These are phyloP conservation scores for Actias luna DNA, from an alignment of 2,888 invertebrate species.

Conservation along the genomic window DNA sequence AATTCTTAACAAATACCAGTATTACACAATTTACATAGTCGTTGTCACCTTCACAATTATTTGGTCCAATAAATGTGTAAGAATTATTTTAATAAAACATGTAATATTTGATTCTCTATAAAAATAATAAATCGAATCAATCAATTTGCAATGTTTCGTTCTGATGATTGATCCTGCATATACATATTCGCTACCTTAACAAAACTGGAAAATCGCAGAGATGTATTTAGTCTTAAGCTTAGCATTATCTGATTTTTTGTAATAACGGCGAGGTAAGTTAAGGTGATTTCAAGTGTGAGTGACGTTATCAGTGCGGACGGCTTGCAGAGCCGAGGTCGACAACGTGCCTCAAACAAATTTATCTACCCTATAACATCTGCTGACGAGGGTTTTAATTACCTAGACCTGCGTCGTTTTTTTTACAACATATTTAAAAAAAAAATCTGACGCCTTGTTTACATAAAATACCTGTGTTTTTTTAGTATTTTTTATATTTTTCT, in stretches of 20 bases:
- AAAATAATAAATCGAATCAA: not conserved
- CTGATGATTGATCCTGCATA: not conserved
- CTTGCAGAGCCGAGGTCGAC: constrained; percentile 47
- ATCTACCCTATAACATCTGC: constrained; percentile 56
- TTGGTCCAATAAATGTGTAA: not conserved
- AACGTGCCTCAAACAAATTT: constrained; percentile 50
- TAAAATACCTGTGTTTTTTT: not conserved
- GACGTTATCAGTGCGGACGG: constrained; percentile 63
- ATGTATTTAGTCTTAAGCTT: constrained; percentile 34
- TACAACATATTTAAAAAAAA: constrained; percentile 12
- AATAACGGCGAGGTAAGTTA: constrained; percentile 51
- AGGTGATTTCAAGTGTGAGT: constrained; percentile 60
- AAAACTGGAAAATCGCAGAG: constrained; percentile 30
- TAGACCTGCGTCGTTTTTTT: constrained; percentile 37
- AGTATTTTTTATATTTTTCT: not conserved
- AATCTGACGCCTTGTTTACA: not conserved
- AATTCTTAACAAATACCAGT: too few relatives aligned
- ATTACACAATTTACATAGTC: too few relatives aligned
- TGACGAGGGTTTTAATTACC: constrained; percentile 63
- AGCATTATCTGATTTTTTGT: constrained; percentile 53
- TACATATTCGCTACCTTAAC: not conserved
- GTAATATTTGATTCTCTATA: not conserved
- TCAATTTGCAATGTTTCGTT: not conserved
- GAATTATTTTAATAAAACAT: not conserved
- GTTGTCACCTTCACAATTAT: too few relatives aligned